phyloP scores from a whole-genome alignment of 2,113 vertebrate species.

The Equus quagga region DNA sequence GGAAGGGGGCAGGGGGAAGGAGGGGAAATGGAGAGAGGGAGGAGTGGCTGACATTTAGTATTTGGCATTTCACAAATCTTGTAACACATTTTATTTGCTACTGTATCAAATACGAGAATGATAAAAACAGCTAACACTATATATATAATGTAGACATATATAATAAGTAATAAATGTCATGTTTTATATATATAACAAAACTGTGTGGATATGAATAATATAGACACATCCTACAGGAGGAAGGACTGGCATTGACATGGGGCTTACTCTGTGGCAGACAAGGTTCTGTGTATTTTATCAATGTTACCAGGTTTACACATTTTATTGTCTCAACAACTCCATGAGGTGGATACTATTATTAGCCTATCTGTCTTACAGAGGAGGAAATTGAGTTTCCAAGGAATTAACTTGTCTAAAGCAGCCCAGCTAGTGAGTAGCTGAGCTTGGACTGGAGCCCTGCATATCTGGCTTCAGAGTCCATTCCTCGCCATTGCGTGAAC shows the following conservation, averaged over 20 bases:
- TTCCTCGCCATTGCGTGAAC: background rate
- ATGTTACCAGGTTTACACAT: background rate
- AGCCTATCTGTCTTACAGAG: background rate
- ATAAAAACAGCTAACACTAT: conserved; percentile 11
- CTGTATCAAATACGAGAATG: background rate
- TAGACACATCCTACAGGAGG: background rate
- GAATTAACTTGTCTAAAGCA: background rate
- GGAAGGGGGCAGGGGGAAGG: background rate
- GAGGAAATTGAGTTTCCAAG: background rate
- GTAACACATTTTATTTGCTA: background rate
- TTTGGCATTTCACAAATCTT: background rate
- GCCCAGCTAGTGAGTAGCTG: background rate
- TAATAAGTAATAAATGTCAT: background rate
- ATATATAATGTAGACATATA: background rate
- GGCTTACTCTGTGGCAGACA: background rate
- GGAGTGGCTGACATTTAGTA: background rate
- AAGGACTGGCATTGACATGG: background rate
- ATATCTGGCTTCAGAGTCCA: background rate
- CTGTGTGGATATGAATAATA: background rate
- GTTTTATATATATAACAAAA: background rate
- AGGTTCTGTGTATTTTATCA: background rate
- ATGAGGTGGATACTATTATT: background rate
- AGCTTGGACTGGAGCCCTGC: background rate
- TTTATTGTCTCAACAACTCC: background rate
- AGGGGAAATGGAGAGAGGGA: background rate